Conservation (phyloP, 2,113 vertebrate species). For the Asarcornis scutulata region DNA sequence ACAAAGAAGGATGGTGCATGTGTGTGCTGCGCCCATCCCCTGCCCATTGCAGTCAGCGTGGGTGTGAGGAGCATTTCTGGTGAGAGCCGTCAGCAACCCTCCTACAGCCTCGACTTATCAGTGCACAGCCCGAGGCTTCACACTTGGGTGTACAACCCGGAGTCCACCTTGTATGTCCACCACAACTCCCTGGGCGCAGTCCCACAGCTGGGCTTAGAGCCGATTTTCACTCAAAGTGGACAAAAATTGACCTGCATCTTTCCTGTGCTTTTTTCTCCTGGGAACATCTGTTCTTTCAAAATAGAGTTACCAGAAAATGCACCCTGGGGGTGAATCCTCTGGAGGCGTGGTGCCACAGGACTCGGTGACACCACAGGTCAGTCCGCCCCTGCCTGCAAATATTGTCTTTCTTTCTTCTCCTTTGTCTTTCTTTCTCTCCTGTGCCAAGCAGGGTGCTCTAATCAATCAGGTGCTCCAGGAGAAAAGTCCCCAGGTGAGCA, state of each 20-base stretch:
- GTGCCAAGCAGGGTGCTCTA: background rate
- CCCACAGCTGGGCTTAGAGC: background rate
- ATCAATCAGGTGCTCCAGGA: background rate
- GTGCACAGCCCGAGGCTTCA: background rate
- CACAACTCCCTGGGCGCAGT: background rate
- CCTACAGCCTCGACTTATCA: background rate
- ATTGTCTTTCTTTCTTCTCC: background rate
- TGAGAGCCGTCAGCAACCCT: background rate
- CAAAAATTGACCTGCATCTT: background rate
- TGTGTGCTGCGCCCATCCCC: background rate
- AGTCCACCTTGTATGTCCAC: background rate
- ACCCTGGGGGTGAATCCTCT: background rate
- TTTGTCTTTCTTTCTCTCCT: background rate
- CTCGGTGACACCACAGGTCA: background rate
- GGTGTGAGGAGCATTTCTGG: background rate
- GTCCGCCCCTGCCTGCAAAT: background rate
- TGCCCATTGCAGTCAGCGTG: rapidly evolving
- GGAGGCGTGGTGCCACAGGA: background rate
- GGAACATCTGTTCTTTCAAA: background rate
- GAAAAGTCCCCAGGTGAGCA: background rate
- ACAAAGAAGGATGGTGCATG: background rate
- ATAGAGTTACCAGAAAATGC: too few relatives aligned
- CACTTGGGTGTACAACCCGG: background rate
- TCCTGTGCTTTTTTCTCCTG: background rate
- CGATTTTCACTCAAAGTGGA: background rate